A percentile compares a stretch with the other conserved stretches of the same genome.
Conservation (phyloP, 2,888 invertebrate species). For the Limnephilus lunatus region DNA sequence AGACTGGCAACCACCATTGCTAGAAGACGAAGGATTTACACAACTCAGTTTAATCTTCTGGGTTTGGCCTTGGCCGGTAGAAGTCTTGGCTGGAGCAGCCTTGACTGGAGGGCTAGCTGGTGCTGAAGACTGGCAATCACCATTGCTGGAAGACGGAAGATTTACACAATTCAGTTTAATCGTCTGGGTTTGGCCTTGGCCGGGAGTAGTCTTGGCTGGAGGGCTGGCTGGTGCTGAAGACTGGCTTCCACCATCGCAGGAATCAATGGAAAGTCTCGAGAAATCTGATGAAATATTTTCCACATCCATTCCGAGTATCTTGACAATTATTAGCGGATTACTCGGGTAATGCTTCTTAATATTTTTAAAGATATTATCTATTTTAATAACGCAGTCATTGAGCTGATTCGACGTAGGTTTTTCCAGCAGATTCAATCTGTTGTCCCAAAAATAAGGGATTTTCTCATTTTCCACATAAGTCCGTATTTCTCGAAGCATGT, state of each 20-base stretch:
- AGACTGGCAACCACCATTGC: too few relatives aligned
- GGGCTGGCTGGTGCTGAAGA: background rate
- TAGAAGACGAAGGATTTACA: background rate
- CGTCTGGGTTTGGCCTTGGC: background rate
- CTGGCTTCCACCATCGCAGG: background rate
- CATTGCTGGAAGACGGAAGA: background rate
- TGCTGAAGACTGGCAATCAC: too few relatives aligned
- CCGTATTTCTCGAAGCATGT: constrained; percentile 40
- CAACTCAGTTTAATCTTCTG: too few relatives aligned
- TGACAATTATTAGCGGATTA: constrained; percentile 18
- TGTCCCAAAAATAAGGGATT: constrained; percentile 47
- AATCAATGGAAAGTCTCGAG: background rate
- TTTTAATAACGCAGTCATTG: constrained; percentile 8
- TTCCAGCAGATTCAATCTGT: constrained; percentile 29
- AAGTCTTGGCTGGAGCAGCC: too few relatives aligned
- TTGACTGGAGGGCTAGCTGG: too few relatives aligned
- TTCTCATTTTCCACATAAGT: background rate
- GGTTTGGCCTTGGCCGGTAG: too few relatives aligned
- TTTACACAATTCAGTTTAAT: background rate
- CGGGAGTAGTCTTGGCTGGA: background rate
- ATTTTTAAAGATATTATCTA: background rate
- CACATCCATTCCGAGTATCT: constrained; percentile 16
- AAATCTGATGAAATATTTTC: background rate
- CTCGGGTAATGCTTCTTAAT: constrained; percentile 31
- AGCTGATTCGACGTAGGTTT: background rate